phyloP scores from a whole-genome alignment of 92 coral and sea anemone genomes.

The Desmophyllum pertusum region DNA sequence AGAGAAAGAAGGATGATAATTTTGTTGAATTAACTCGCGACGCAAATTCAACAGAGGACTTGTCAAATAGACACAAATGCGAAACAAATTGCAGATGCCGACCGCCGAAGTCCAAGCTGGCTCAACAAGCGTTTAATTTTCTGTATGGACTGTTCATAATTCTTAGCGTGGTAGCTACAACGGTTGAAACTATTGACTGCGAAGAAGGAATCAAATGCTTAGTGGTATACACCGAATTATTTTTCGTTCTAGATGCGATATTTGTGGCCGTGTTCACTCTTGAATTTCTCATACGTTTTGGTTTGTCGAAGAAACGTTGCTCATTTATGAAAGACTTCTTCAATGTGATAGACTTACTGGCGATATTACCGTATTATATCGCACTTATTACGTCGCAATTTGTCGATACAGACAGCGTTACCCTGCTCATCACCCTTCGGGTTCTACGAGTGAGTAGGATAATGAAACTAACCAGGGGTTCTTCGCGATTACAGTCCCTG shows the following conservation, averaged over 20 bases:
- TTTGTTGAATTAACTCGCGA: conserved; percentile 7
- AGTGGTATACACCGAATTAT: conserved; percentile 28
- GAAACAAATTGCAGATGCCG: conserved; percentile 8
- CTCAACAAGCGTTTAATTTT: conserved; percentile 20
- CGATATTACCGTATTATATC: conserved; percentile 80
- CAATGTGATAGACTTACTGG: conserved; percentile 73
- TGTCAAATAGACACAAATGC: neutral
- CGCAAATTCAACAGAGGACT: neutral
- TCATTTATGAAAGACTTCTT: conserved; percentile 58
- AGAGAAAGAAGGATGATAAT: neutral
- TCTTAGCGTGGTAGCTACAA: conserved; percentile 76
- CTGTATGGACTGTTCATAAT: conserved; percentile 72
- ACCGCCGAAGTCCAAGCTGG: neutral
- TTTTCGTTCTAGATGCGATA: conserved; percentile 64
- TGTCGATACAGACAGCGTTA: conserved; percentile 50
- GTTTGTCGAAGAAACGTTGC: conserved; percentile 53
- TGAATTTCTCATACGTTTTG: conserved; percentile 71
- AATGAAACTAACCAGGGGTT: conserved; percentile 78
- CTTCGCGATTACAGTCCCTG: conserved; percentile 72
- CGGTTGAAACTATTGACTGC: conserved; percentile 82
- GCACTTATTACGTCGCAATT: conserved; percentile 52
- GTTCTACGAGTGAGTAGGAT: conserved; percentile 78
- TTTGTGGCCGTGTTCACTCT: conserved; percentile 79
- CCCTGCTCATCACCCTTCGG: conserved; percentile 59
- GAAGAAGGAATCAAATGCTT: conserved; percentile 60